Conservation (phyloP, 2,888 invertebrate species). For the Caenorhabditis japonica region DNA sequence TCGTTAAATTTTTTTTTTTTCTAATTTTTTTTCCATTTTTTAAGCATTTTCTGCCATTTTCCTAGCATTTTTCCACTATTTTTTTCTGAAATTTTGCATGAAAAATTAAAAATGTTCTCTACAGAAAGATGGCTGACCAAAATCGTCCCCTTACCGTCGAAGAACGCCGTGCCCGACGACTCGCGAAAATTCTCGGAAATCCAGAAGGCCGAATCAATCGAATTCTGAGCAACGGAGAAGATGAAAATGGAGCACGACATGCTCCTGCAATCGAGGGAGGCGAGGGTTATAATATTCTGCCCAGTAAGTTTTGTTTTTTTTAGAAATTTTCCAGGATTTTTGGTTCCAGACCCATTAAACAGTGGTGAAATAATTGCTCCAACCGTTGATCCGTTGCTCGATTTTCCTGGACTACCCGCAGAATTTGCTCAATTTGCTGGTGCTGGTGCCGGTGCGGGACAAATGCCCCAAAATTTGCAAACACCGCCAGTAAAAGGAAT, state of each 20-base stretch:
- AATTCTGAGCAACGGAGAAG: constrained; percentile 62
- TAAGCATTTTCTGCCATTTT: too few species aligned
- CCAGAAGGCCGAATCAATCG: constrained; percentile 53
- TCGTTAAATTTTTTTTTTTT: too few species aligned
- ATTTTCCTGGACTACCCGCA: constrained; percentile 6
- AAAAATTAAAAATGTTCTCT: not conserved
- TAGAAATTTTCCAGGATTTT: constrained; percentile 1
- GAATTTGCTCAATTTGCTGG: constrained; percentile 20
- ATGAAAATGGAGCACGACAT: constrained; percentile 40
- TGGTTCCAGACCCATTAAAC: not conserved
- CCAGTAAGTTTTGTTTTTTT: constrained; percentile 11
- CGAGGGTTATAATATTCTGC: constrained; percentile 49
- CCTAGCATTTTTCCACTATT: constrained; percentile 7
- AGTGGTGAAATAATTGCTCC: not conserved
- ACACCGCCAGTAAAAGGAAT: constrained; percentile 14
- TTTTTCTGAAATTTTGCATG: not conserved
- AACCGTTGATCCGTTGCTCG: not conserved
- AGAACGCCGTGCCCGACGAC: constrained; percentile 57
- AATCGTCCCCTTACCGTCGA: constrained; percentile 48
- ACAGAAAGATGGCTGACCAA: constrained; percentile 27
- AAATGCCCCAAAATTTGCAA: constrained; percentile 4
- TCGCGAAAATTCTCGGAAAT: constrained; percentile 55
- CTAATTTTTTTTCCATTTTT: too few species aligned
- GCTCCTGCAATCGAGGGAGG: constrained; percentile 67
- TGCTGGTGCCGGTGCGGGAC: not conserved